Percentiles rank a stretch among this genome's conserved stretches.
Evolutionary conservation across 1,140 invertebrate genomes (phyloP).

Genomic region (Chironomus striatipennis): DNA sequence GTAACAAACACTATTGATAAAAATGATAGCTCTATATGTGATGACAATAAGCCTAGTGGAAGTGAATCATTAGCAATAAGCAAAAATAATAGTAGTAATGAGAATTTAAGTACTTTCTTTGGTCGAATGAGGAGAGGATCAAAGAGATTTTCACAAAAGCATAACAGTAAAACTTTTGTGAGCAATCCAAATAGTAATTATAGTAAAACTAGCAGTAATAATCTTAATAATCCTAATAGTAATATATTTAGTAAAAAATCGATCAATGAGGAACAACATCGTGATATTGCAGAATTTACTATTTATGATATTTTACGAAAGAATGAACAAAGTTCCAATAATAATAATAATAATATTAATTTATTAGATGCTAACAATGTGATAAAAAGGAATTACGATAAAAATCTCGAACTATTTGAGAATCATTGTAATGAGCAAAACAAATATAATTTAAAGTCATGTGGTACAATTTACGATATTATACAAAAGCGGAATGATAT

Average conservation of each 20-base stretch:
- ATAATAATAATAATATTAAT: not conserved
- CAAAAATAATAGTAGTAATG: not conserved
- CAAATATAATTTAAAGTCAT: slow-evolving; percentile 36
- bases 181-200: not conserved
- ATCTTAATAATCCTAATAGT: not conserved
- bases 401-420: not conserved
- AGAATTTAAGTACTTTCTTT: not conserved
- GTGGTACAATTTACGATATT: slow-evolving; percentile 40
- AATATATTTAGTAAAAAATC: not conserved
- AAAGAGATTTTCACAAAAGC: not conserved
- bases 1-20: slow-evolving; percentile 25
- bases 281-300: slow-evolving; percentile 1
- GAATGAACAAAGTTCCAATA: not conserved
- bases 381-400: slow-evolving; percentile 17
- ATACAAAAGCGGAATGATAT: slow-evolving; percentile 40
- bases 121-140: not conserved
- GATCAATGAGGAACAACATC: not conserved
- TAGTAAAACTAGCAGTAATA: not conserved
- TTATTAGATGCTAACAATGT: not conserved
- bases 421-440: slow-evolving; percentile 33
- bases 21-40: not conserved
- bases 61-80: not conserved
- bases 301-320: slow-evolving; percentile 17
- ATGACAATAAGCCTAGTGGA: not conserved
- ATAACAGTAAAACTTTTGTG: not conserved